These are phyloP conservation scores for Acrocera orbiculus DNA, from an alignment of 2,888 invertebrate genomes.

Conservation along the genomic window DNA sequence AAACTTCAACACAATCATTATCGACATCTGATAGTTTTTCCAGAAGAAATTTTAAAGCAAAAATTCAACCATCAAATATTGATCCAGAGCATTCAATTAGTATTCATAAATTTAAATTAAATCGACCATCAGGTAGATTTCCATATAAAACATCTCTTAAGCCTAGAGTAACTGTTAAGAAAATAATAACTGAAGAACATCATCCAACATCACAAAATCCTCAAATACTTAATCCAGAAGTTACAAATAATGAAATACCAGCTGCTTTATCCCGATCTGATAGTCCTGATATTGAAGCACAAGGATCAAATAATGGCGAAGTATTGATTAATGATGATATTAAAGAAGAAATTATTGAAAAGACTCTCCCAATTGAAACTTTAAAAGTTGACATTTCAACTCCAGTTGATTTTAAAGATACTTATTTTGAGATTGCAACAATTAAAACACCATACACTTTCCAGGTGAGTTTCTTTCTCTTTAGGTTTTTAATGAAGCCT, in stretches of 20 bases:
- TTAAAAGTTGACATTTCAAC: constrained; percentile 78
- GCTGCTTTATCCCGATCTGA: constrained; percentile 39
- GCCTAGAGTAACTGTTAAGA: constrained; percentile 64
- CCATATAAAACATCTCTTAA: constrained; percentile 80
- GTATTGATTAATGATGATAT: constrained; percentile 43
- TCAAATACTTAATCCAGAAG: constrained; percentile 16
- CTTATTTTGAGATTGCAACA: constrained; percentile 78
- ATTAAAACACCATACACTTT: constrained; percentile 80
- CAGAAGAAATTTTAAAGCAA: constrained; percentile 52
- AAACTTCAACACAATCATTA: constrained; percentile 16
- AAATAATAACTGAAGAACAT: constrained; percentile 36
- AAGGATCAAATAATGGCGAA: constrained; percentile 47
- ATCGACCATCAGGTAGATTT: constrained; percentile 72
- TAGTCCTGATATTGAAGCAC: constrained; percentile 50
- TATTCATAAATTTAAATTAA: constrained; percentile 64
- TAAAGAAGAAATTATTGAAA: constrained; percentile 38
- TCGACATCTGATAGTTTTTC: constrained; percentile 20
- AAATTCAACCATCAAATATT: constrained; percentile 39
- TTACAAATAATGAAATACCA: constrained; percentile 20
- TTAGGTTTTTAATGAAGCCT: no score
- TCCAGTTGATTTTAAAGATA: constrained; percentile 66
- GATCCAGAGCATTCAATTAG: constrained; percentile 39
- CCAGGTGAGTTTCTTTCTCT: no score
- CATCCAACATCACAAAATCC: constrained; percentile 13
- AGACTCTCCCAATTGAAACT: constrained; percentile 54